Evolutionary conservation across 2,797 vertebrate species (phyloP), one percentile per base, ranked within the genome.

Genomic region (Mormyrops attenuatus): DNA sequence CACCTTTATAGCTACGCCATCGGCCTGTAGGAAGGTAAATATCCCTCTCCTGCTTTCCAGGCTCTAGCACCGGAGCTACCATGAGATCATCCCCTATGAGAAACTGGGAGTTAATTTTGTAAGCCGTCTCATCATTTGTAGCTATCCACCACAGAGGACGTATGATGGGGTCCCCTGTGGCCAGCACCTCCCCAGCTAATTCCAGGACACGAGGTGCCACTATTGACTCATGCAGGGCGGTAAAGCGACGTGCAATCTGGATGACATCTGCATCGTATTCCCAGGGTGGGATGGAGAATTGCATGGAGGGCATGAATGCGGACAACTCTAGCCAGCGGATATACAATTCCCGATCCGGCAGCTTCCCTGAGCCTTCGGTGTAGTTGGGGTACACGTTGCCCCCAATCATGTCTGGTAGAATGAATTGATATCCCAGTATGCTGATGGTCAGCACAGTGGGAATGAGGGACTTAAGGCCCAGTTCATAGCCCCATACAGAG

Each of bases 141-240:
- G 98, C 97, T 86, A 99, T 98, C 98, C 98, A 99, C 98, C 98
- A 99, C 89, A 99, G 95, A 22, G 98, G 98, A 5, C 98, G 96
- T 93, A 99, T 98, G 91, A 99, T 98, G 90, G 98, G 98, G 92
- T 99, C 97, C 0, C 98, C 98, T 0, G 97, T 99, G 92, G 97
- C 94, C 0, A 97, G 95, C 89, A 98, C 96, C 92, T 99, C 97
- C 0, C 97, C 95, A 0, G 98, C 98, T 90, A 99, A 95, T 93
- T 98, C 97, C 86, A 99, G 93, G 88, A 99, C 94, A 7, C 98
- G 95, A 0, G 98, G 98, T 0, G 98, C 97, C 34, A 99, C 98
- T 4, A 99, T 94, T 0, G 97, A 97, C 92, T 97, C 97, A 0
- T 98, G 97, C 44, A 99, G 96, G 0, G 95, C 95, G 0, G 97